Evolutionary conservation across 2,888 invertebrate species (phyloP), one percentile per base, ranked within the genome.

Genomic region (Microdon myrmicae): DNA sequence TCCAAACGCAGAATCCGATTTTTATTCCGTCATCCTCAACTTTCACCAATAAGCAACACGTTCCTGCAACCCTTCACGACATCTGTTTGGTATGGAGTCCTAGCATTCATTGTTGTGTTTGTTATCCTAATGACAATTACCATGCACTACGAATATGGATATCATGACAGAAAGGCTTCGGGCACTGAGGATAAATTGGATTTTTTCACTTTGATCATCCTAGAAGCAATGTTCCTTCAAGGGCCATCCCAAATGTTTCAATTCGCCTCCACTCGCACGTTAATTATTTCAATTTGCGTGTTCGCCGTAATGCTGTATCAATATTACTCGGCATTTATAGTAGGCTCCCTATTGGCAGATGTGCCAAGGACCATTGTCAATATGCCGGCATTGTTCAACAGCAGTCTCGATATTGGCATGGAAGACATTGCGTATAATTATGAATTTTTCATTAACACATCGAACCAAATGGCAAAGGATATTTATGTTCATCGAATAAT

Each of bases 291-390:
- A 28, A 68, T 70, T 39, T 72, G 74, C 49, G 25, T 73, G 4
- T 77, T 77, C 55, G 71, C 76, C 51, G 72, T 77, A 47, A 68
- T 77, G 59, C 55, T 78, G 49, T 71, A 75, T 72, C 78, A 77
- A 61, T 77, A 78, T 61, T 77, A 77, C 59, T 73, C 73, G 3
- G 77, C 78, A 44, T 78, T 72, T 51, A 78, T 78, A 64, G 78
- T 78, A 35, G 75, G 75, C 34, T 77, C 75, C 2, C 49, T 77
- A 26, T 67, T 77, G 14, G 72, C 78, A 26, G 72, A 71, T 19
- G 47, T 68, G 23, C 71, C 76, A 3, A 71, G 76, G 47, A 75
- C 44, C 43, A 76, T 77, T 43, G 70, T 73, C 29, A 74, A 56
- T 34, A 49, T 75, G 38, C 49, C 54, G 31, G 72, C 75, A 3